Evolutionary conservation across 2,797 vertebrate species (phyloP), one percentile per base, ranked within the genome.

Genomic region (Amphiprion clarkii): DNA sequence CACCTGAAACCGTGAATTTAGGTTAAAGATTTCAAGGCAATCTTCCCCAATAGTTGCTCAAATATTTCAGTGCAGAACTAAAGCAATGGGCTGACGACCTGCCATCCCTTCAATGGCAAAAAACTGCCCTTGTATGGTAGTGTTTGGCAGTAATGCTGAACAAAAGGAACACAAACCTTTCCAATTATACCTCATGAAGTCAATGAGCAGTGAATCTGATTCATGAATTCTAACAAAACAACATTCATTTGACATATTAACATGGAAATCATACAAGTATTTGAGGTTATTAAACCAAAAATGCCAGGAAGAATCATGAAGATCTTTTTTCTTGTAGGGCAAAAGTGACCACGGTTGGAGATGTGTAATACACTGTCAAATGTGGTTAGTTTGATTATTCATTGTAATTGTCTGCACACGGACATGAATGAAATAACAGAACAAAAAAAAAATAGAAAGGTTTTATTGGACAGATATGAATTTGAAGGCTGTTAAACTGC

Each of bases 381-480:
- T 21, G 3, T 49, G n/a, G 8, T 16, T 46, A 16, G 39, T 62
- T 25, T 10, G 56, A 17, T 33, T 11, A 62, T n/a, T 64, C 2
- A 29, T 4, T 33, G 40, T 63, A 9, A 56, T n/a, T 8, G 21
- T 8, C 27, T 44, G 8, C 16, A 0, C 0, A 27, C 21, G 14
- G 21, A 27, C 27, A 27, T 33, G 5, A 3, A 51, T 46, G 21
- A 65, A 48, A 3, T 17, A 19, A 9, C n/a, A 16, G 25, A 74
- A 21, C 23, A 54, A 55, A 21, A 10, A 25, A 46, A 21, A 10
- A 29, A 40, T 14, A 67, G 14, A 1, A 57, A 39, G 23, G 48
- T 33, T 42, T 53, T 64, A 67, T 67, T 14, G 60, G 44, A 14
- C 19, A 60, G 54, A 54, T 56, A 42, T 13, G 9, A 65, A 71